Conservation (phyloP, 2,113 vertebrate species). For the Girardinichthys multiradiatus region DNA sequence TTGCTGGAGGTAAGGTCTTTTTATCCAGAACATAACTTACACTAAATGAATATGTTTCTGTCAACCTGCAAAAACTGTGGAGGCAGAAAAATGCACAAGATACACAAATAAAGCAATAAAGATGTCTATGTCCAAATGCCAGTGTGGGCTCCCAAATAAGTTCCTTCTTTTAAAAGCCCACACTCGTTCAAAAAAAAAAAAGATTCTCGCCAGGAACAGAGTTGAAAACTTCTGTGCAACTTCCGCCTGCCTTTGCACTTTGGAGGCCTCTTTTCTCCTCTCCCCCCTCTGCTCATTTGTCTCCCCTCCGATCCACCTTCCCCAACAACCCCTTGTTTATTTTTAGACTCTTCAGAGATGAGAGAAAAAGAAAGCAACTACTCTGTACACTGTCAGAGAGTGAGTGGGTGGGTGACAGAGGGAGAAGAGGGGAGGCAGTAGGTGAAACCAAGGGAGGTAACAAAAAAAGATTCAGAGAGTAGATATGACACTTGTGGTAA, state of each 20-base stretch:
- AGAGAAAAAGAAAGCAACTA: slow-evolving; percentile 70
- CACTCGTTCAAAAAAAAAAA: slow-evolving; percentile 12
- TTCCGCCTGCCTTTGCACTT: slow-evolving; percentile 30
- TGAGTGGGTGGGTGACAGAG: slow-evolving; percentile 52
- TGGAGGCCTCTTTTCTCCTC: slow-evolving; percentile 10
- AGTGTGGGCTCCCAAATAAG: not conserved
- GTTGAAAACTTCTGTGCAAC: slow-evolving; percentile 70
- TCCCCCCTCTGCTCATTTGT: not conserved
- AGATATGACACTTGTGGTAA: slow-evolving; percentile 51
- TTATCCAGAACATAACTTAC: no score
- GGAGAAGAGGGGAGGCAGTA: slow-evolving; percentile 8
- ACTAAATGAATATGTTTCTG: no score
- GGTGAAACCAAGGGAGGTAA: slow-evolving; percentile 32
- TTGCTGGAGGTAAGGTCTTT: no score
- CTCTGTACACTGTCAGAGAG: slow-evolving; percentile 62
- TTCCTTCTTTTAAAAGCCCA: not conserved
- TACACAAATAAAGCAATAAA: not conserved
- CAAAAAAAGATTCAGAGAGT: slow-evolving; percentile 21
- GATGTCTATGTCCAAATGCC: not conserved
- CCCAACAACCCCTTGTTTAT: slow-evolving; percentile 56
- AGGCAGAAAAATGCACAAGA: not conserved
- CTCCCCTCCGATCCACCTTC: slow-evolving; percentile 1
- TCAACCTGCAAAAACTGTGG: not conserved
- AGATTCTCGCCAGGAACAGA: slow-evolving; percentile 30
- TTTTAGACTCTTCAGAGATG: slow-evolving; percentile 71